Base-by-base conservation (phyloP, 92 coral and sea anemone genomes). In the Micromussa lordhowensis region DNA sequence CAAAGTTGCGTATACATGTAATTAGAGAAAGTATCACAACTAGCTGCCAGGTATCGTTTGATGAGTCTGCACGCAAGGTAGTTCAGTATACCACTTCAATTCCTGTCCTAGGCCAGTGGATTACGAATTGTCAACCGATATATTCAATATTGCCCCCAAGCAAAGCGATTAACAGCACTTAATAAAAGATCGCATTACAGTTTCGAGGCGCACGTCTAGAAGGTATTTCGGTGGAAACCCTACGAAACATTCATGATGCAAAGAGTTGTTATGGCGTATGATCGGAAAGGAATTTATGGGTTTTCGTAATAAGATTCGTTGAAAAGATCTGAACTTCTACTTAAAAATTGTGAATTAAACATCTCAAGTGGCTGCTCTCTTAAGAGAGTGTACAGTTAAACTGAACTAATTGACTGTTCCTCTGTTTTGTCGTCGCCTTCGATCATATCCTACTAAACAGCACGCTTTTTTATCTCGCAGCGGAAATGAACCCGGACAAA, bases 401-500 rank as follows among this genome's bases (percentile, higher is more conserved):
- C 63, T 36, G 8, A 61, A 82, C 55, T 29, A 28, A 68, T 26
- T 48, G n/a, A 51, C 66, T 22, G 24, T 18, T 22, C 30, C 18
- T 68, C 49, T 82, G 64, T 69, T 68, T 82, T 68, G 15, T 31
- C 38, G 30, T 21, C 44, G 44, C 17, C 29, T 21, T 10, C 16
- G 74, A 63, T 81, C 55, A n/a, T 15, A 61, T 48, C 75, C 85
- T 66, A 49, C 17, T 12, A 82, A 70, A 69, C 29, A 3, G 48
- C 29, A 49, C 77, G 66, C 55, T 48, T 44, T 36, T 44, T 36
- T 51, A 5, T 19, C 57, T 51, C 29, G 48, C 66, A n/a, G 30
- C 63, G 18, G 61, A 82, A 4, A 54, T 68, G 38, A 57, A 8
- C 11, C 18, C 7, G n/a, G 16, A 59, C 68, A 66, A 31, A 79